Conservation (phyloP, 1,140 invertebrate species). For the Cydia splendana region DNA sequence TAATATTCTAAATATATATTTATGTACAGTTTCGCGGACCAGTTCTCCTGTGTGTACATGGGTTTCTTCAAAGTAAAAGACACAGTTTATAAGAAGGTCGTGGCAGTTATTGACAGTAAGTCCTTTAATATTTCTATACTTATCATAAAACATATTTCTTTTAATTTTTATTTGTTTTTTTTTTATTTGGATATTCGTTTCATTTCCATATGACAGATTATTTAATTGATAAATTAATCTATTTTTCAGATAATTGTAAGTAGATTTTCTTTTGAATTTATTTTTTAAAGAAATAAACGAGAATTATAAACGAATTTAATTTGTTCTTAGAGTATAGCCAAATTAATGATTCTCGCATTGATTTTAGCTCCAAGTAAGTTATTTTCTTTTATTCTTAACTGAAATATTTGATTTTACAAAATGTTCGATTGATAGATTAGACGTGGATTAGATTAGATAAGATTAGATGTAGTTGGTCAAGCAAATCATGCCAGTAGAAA, state of each 20-base stretch:
- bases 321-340: no score
- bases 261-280: not conserved
- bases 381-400: not conserved
- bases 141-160: no score
- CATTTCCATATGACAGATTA: not conserved
- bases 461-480: no score
- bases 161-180: no score
- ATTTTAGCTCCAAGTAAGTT: not conserved
- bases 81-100: slow-evolving; percentile 43
- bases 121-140: slow-evolving; percentile 34
- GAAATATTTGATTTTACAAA: not conserved
- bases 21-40: not conserved
- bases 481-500: no score
- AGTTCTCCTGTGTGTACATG: slow-evolving; percentile 54
- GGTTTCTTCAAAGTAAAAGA: slow-evolving; percentile 49
- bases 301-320: no score
- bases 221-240: not conserved
- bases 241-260: not conserved
- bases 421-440: not conserved
- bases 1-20: not conserved
- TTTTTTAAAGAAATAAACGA: no score
- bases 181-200: no score
- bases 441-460: no score
- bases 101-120: slow-evolving; percentile 62
- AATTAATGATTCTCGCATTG: not conserved